Evolutionary conservation across 2,888 invertebrate species (phyloP).

Genomic region (Eustalomyia histrio): DNA sequence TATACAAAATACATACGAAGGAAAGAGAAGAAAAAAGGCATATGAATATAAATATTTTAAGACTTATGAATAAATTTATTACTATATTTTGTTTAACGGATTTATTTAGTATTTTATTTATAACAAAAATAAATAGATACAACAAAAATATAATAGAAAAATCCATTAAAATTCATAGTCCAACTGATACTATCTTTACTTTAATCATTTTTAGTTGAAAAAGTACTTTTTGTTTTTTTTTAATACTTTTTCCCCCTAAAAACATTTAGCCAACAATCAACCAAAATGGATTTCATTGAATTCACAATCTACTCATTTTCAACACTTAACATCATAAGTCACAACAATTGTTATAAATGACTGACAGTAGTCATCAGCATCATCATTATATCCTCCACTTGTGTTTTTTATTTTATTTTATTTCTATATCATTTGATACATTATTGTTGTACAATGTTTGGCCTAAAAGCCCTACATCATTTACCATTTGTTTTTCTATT

Average conservation of each 20-base stretch:
- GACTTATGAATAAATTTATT: conserved; percentile 55
- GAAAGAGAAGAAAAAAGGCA: neutral
- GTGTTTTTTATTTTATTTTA: neutral
- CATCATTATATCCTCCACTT: conserved; percentile 30
- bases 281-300: no score
- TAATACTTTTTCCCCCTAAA: conserved; percentile 54
- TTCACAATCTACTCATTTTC: conserved; percentile 40
- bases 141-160: no score
- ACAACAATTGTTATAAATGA: conserved; percentile 79
- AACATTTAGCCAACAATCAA: conserved; percentile 35
- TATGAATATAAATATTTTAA: conserved; percentile 42
- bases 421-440: conserved; percentile 42
- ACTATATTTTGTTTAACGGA: conserved; percentile 35
- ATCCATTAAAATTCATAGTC: conserved; percentile 49
- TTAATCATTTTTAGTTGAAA: conserved; percentile 41
- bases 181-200: conserved; percentile 15
- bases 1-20: conserved; percentile 1
- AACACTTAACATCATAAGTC: conserved; percentile 70
- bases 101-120: conserved; percentile 23
- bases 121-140: neutral
- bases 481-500: conserved; percentile 58
- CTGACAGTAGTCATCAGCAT: conserved; percentile 73
- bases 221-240: conserved; percentile 9
- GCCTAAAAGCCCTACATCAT: conserved; percentile 56
- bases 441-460: conserved; percentile 5